Percentiles rank a stretch among this genome's conserved stretches.
Evolutionary conservation across 1,140 invertebrate species (phyloP).

Genomic region (Heliconius melpomene): DNA sequence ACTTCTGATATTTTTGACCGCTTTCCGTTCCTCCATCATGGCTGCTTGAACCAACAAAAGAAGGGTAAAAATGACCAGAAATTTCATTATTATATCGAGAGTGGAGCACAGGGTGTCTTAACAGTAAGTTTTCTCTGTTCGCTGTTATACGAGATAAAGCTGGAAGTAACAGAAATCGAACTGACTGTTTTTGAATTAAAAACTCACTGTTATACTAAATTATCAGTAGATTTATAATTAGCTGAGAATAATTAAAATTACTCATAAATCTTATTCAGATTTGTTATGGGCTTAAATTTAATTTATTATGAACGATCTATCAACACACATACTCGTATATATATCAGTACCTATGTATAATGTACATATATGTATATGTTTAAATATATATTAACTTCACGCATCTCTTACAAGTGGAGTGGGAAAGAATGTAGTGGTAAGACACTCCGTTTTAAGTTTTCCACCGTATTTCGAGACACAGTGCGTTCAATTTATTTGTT

Average conservation of each 20-base stretch:
- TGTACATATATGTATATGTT: too few relatives aligned
- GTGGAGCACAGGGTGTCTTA: too few relatives aligned
- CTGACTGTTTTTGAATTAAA: not conserved
- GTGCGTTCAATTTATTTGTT: too few relatives aligned
- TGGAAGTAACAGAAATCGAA: not conserved
- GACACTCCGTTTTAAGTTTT: too few relatives aligned
- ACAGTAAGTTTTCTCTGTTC: too few relatives aligned
- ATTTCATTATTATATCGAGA: not conserved
- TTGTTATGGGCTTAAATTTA: not conserved
- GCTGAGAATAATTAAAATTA: not conserved
- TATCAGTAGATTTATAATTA: not conserved
- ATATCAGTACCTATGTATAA: not conserved
- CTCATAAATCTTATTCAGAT: not conserved
- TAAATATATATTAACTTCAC: too few relatives aligned
- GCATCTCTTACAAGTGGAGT: too few relatives aligned
- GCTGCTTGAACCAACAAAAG: not conserved
- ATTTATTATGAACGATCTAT: not conserved
- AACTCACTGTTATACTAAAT: not conserved
- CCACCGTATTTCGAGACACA: too few relatives aligned
- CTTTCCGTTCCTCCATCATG: not conserved
- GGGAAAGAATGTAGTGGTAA: too few relatives aligned
- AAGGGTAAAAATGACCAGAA: not conserved
- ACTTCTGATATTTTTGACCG: not conserved
- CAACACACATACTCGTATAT: not conserved
- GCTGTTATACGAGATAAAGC: too few relatives aligned